These are phyloP conservation scores for Epinephelus moara DNA, from an alignment of 2,113 vertebrate genomes.

Conservation along the genomic window DNA sequence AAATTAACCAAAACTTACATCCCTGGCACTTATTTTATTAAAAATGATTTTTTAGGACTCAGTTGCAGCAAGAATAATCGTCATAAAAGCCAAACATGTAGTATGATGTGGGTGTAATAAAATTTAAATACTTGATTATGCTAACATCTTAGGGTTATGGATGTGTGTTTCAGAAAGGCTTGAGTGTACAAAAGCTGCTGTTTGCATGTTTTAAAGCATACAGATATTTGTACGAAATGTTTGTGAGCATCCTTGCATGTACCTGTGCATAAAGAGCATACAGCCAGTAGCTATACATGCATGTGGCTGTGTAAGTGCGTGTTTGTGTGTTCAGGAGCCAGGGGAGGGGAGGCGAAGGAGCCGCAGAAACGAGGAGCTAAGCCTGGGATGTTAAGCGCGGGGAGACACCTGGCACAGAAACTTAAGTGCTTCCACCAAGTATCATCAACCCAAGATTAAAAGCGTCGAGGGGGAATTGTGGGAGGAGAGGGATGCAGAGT, in stretches of 20 bases:
- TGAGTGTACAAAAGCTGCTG: background rate
- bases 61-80: background rate
- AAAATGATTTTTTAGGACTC: background rate
- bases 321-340: slow-evolving; percentile 26
- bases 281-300: slow-evolving; percentile 12
- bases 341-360: slow-evolving; percentile 37
- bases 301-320: background rate
- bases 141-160: background rate
- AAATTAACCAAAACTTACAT: too few species aligned
- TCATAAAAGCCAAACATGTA: background rate
- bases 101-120: background rate
- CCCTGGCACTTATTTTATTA: background rate
- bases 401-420: slow-evolving; percentile 76
- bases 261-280: background rate
- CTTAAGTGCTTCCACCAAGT: slow-evolving; percentile 79
- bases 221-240: background rate
- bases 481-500: slow-evolving; percentile 55
- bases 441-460: slow-evolving; percentile 81
- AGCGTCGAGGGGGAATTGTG: slow-evolving; percentile 66
- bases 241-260: background rate
- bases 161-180: slow-evolving; percentile 10
- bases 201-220: background rate
- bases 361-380: slow-evolving; percentile 56
- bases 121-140: background rate
- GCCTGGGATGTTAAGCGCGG: slow-evolving; percentile 65